These are phyloP conservation scores for Lagopus muta DNA, from an alignment of 2,113 vertebrate species.

Conservation along the genomic window DNA sequence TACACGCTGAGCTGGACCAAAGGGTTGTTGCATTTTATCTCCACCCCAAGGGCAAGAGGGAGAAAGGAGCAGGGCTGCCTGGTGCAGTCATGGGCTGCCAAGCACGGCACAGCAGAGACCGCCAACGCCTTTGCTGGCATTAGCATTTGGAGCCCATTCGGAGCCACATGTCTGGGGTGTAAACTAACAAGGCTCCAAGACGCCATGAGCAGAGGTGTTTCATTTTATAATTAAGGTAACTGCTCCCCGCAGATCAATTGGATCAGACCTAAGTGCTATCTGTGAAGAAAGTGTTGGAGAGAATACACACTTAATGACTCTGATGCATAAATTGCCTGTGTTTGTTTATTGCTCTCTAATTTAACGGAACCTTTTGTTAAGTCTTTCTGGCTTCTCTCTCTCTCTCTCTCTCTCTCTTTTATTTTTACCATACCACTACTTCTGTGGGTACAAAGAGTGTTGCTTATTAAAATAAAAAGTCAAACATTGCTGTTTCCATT, in stretches of 20 bases:
- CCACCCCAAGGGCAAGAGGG: slow-evolving; percentile 45
- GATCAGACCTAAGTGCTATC: slow-evolving; percentile 58
- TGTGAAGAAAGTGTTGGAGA: slow-evolving; percentile 26
- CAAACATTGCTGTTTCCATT: slow-evolving; percentile 60
- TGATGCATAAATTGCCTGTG: slow-evolving; percentile 68
- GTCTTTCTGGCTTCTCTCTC: slow-evolving; percentile 33
- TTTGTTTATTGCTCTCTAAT: slow-evolving; percentile 78
- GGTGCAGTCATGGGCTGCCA: not conserved
- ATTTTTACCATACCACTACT: not conserved
- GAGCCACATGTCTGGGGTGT: slow-evolving; percentile 57
- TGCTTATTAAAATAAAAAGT: slow-evolving; percentile 68
- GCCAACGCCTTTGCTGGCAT: slow-evolving; percentile 7
- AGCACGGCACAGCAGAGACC: not conserved
- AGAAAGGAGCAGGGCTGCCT: not conserved
- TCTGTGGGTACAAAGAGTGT: slow-evolving; percentile 46
- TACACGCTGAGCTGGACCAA: slow-evolving; percentile 44
- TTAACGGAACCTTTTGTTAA: slow-evolving; percentile 76
- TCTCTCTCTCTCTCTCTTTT: too few species aligned
- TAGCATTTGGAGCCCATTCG: slow-evolving; percentile 56
- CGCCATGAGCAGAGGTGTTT: slow-evolving; percentile 73
- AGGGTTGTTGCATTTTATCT: slow-evolving; percentile 47
- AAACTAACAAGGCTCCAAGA: slow-evolving; percentile 64
- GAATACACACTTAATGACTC: slow-evolving; percentile 66
- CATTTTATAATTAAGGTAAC: slow-evolving; percentile 79
- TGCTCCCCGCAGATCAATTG: slow-evolving; percentile 69